Base-by-base conservation (phyloP, 2,113 vertebrate species). In the Okapia johnstoni region DNA sequence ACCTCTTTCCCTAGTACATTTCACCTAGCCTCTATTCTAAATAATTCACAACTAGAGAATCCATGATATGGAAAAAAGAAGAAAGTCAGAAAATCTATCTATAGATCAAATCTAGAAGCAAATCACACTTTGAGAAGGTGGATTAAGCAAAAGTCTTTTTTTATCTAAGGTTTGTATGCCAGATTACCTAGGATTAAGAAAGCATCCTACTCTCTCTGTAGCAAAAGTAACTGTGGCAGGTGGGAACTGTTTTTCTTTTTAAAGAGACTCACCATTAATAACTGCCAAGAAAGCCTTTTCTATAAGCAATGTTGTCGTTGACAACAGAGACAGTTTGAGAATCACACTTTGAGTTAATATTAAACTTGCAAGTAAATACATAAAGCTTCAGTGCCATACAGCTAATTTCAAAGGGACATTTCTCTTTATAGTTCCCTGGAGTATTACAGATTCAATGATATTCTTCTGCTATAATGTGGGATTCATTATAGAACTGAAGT, bases 331-430 rank as follows among this genome's bases (percentile, higher is more conserved):
- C 77, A 94, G 98, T 96, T 98, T 94, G 96, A 98, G 98, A 98
- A 76, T 94, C 95, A 63, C 96, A 96, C 95, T 98, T 98, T 97
- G 98, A 98, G 97, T 98, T 99, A 98, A 98, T 98, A 98, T 98
- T 97, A 96, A 98, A 98, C 97, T 98, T 97, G 97, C 97, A 97
- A 98, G 98, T 98, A 98, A 98, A 99, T 98, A 98, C 98, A 98
- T 98, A 98, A 98, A 98, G 98, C 98, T 98, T 98, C 97, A 97
- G 97, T 48, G 30, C 96, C 1, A 10, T 98, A 98, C 98, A 99
- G 97, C 97, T 98, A 98, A 98, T 98, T 99, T 99, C 55, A 98
- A 98, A 99, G 96, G 97, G 97, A 98, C 97, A 98, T 98, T 98
- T 98, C 98, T 98, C 98, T 98, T 99, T 98, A 99, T 97, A 97